Evolutionary conservation across 1,140 invertebrate genomes (phyloP).

Genomic region (Trachymyrmex cornetzi): DNA sequence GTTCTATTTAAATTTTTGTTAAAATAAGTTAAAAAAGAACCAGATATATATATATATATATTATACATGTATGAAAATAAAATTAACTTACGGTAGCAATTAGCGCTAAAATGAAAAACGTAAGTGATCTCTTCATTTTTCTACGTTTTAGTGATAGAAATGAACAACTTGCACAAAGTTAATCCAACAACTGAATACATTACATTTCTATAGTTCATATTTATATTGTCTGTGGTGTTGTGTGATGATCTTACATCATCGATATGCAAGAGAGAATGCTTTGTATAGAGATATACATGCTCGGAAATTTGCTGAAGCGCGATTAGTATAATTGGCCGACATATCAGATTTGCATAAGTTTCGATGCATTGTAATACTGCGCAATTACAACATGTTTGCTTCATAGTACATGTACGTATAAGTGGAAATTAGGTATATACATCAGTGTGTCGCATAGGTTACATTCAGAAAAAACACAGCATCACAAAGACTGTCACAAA

Average conservation of each 20-base stretch:
- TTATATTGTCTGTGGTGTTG: slow-evolving; percentile 23
- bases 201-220: slow-evolving; percentile 35
- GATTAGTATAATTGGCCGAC: slow-evolving; percentile 31
- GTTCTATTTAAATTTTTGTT: neutral
- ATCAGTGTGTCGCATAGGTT: no score
- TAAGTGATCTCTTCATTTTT: slow-evolving; percentile 9
- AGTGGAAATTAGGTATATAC: neutral
- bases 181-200: slow-evolving; percentile 24
- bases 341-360: slow-evolving; percentile 57
- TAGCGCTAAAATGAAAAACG: slow-evolving; percentile 8
- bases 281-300: neutral
- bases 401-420: neutral
- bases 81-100: slow-evolving; percentile 3
- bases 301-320: slow-evolving; percentile 38
- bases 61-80: neutral
- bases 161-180: neutral
- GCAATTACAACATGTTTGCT: slow-evolving; percentile 6
- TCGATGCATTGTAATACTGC: slow-evolving; percentile 23
- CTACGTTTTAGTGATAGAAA: neutral
- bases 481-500: no score
- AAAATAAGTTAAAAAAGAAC: neutral
- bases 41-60: neutral
- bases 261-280: neutral
- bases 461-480: neutral
- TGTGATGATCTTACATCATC: slow-evolving; percentile 44